Base-by-base conservation (phyloP, 1,140 invertebrate species). In the Choristoneura fumiferana region DNA sequence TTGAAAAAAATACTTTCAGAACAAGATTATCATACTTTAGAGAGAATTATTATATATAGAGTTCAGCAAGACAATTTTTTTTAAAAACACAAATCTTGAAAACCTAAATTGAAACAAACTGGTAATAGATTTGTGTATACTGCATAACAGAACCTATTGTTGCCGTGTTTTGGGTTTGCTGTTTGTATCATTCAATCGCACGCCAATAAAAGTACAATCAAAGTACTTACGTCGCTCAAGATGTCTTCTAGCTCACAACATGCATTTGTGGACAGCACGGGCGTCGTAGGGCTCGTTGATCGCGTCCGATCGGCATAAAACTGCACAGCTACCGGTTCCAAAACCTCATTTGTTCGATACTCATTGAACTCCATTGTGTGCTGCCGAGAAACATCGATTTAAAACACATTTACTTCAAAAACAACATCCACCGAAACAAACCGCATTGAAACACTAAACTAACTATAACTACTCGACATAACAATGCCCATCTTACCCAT, bases 311-410 rank as follows among this genome's bases (percentile, higher is more conserved):
- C 79, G 40, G 74, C 65, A 70, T 71, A 85, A 68, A 71, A 81
- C 60, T 79, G 76, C 69, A 84, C 71, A 56, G 78, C 81, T 81
- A 76, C 67, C 59, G 78, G 76, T 65, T 78, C 78, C 76, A 81
- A 81, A 73, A 84, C 73, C 76, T 84, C 79, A 75, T 83, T 85
- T 81, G 71, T 71, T 40, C 64, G 71, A 80, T 71, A 80, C 76
- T 74, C 77, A 86, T 76, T 78, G 76, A 85, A 84, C 86, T 89
- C 86, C 86, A 89, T 89, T 83, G 69, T 69, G 71, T 73, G 80
- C 82, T 85, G 75, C 78, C 71, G 71, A 68, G 62, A 77, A 78
- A 82, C 68, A 79, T 65, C 64, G 43, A 75, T 57, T 62, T 45
- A 63, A n/a, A 62, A 62, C 57, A 36, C 49, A 69, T 73, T 59